Evolutionary conservation across 2,888 invertebrate genomes (phyloP), one percentile per base, ranked within the genome.

Genomic region (Drosophila infuscata): DNA sequence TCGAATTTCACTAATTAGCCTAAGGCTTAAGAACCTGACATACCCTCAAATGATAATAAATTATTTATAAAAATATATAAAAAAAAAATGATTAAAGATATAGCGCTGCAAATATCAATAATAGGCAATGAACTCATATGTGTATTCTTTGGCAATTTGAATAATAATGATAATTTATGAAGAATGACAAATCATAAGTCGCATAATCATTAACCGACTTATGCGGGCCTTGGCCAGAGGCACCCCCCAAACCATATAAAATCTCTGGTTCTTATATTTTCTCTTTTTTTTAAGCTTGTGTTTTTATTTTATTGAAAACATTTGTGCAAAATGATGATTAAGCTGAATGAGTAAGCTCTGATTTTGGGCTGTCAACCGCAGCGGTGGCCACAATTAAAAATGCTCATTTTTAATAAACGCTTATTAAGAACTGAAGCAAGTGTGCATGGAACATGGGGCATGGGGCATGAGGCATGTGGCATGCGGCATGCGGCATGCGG

Each of bases 201-300:
- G 65, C 84, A 59, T 36, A 56, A 59, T 70, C 82, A 73, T 87
- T 84, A 87, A 76, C 59, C 73, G 81, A 84, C 82, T 82, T 81
- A 82, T 60, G 61, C 54, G 72, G 82, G 78, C 74, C 74, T 82
- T 68, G 33, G 9, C 52, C 30, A 35, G 8, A 20, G 32, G 2
- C 9, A 8, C 38, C 38, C 30, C 51, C 20, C 15, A 20, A 35
- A 9, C 41, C 29, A 17, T 36, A 46, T 33, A 36, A 20, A n/a
- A 25, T 20, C 29, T 32, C 41, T 38, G 54, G 29, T 38, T 12
- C 12, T 12, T 46, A 20, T 12, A 12, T 41, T 1, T 20, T 20
- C n/a, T 57, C 3, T 46, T 58, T 20, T 38, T 15, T 46, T 81
- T 66, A 70, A 75, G 49, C 70, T 59, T 53, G 63, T 71, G 63